phyloP scores from a whole-genome alignment of 2,113 vertebrate species.

The Pseudorectes ferrugineus region DNA sequence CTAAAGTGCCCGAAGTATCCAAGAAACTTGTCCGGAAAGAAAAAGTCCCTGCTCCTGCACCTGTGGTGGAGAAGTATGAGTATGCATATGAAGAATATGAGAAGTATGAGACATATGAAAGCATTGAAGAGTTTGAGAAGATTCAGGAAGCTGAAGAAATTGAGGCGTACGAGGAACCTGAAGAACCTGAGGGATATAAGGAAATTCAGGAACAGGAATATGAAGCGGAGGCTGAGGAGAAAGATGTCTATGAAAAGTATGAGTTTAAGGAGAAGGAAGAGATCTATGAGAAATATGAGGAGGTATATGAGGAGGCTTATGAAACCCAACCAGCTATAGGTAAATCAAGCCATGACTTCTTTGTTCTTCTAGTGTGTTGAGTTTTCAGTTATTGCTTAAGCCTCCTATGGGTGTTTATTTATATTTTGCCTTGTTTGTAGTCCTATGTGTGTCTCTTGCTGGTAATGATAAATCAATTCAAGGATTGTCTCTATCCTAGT shows the following conservation, averaged over 20 bases:
- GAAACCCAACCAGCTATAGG: constrained; percentile 67
- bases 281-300: constrained; percentile 39
- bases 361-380: neutral
- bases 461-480: neutral
- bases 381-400: neutral
- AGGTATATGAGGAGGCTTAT: constrained; percentile 50
- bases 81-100: constrained; percentile 63
- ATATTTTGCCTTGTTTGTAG: neutral
- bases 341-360: constrained; percentile 46
- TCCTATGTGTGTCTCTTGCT: neutral
- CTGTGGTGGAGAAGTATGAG: constrained; percentile 17
- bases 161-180: constrained; percentile 51
- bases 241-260: constrained; percentile 34
- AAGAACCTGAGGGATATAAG: constrained; percentile 57
- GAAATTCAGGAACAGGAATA: constrained; percentile 10
- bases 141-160: constrained; percentile 65
- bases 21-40: constrained; percentile 67
- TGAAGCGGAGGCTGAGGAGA: constrained; percentile 51
- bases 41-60: constrained; percentile 2
- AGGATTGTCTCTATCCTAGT: neutral
- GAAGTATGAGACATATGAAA: constrained; percentile 42
- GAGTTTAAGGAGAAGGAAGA: constrained; percentile 28
- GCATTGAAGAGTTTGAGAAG: constrained; percentile 41
- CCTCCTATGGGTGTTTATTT: neutral
- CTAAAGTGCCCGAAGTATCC: constrained; percentile 68